Conservation (phyloP, 2,797 vertebrate genomes). For the Salmo trutta region DNA sequence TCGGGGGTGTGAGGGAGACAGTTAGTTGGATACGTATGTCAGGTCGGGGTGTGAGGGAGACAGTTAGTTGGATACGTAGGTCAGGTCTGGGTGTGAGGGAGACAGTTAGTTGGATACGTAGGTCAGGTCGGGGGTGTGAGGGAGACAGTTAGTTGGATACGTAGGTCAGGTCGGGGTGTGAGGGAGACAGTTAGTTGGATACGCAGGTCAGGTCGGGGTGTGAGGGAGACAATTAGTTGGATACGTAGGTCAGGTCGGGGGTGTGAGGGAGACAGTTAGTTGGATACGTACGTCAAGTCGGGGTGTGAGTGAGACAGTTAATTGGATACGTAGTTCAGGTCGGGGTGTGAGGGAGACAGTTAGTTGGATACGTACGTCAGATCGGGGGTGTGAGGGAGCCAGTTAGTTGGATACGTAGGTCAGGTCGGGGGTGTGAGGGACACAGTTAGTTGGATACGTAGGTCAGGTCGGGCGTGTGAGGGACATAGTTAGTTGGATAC, state of each 20-base stretch:
- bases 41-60: not conserved
- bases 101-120: conserved; percentile 31
- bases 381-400: not conserved
- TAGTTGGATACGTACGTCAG: too few species aligned
- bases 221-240: not conserved
- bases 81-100: not conserved
- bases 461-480: too few species aligned
- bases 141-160: not conserved
- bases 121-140: too few species aligned
- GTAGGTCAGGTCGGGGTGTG: not conserved
- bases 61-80: too few species aligned
- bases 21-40: too few species aligned
- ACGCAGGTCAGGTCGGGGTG: too few species aligned
- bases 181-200: conserved; percentile 23
- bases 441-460: conserved; percentile 31
- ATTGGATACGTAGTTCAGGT: not conserved
- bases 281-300: too few species aligned
- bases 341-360: not conserved
- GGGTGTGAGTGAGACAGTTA: not conserved
- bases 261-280: conserved; percentile 4
- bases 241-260: not conserved
- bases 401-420: too few species aligned
- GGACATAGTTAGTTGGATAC: not conserved
- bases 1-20: not conserved
- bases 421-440: not conserved